Base-by-base conservation (phyloP, 2,797 vertebrate species). In the Phataginus tetradactyla region DNA sequence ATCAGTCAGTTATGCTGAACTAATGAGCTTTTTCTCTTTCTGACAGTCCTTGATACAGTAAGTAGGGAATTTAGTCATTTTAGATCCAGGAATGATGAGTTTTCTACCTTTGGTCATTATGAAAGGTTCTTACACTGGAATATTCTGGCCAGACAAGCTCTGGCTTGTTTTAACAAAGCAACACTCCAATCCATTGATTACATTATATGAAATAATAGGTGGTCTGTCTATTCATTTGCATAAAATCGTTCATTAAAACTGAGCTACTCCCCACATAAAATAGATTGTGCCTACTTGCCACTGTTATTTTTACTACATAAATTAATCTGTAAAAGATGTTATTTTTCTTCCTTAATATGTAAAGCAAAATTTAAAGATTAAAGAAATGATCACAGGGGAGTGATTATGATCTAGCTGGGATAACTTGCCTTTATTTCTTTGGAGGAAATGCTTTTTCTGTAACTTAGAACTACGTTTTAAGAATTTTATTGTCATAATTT, bases 1-100 rank as follows among this genome's bases (percentile, higher is more conserved):
- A 94, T 79, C 90, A 64, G 77, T 32, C 66, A 94, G 59, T 94
- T 97, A 96, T 75, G 81, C 86, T 91, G 79, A 97, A 96, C 79
- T 96, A 96, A 97, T 96, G 74, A 95, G 64, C 20, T 94, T 81
- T 90, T 94, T 86, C 37, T 87, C 34, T 92, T 98, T 89, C 74
- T 97, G 89, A 92, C 71, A 86, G 39, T 53, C 64, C 27, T 94
- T 64, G 75, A 81, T 95, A 55, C 2, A 68, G 59, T 95, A 96
- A 95, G 74, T 94, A 72, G 39, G 42, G 68, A 96, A 87, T 91
- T 95, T 91, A 94, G 63, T 57, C 86, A 92, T 71, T 37, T 96
- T 97, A 89, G 72, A 37, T n/a, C 29, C 27, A 89, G 51, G 29
- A 96, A 94, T 71, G 87, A 93, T 78, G 27, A 29, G 61, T 93